These are phyloP conservation scores for Erinaceus europaeus DNA, from an alignment of 2,113 vertebrate genomes.

Conservation along the genomic window DNA sequence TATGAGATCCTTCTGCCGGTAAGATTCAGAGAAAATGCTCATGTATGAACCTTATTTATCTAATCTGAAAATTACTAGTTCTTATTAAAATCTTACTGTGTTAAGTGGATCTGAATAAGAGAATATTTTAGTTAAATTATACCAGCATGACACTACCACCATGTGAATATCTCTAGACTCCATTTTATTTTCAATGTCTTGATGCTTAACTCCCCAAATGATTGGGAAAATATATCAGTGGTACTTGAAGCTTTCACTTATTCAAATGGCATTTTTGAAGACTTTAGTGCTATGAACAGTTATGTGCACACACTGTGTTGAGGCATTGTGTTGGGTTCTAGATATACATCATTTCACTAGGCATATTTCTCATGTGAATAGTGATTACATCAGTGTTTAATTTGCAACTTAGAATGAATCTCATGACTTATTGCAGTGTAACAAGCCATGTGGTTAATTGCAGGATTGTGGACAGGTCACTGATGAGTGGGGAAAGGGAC, in stretches of 20 bases:
- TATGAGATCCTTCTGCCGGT: not conserved
- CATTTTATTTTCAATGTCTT: not conserved
- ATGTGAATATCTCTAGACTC: not conserved
- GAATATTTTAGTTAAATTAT: no score
- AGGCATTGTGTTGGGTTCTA: not conserved
- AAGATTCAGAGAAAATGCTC: not conserved
- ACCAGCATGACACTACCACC: not conserved
- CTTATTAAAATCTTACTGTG: not conserved
- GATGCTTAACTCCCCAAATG: not conserved
- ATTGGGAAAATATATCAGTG: not conserved
- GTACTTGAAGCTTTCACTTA: not conserved
- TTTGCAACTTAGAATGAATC: not conserved
- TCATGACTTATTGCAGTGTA: not conserved
- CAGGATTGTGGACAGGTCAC: not conserved
- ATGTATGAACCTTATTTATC: not conserved
- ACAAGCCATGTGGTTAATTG: not conserved
- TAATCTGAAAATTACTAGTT: not conserved
- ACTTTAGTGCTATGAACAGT: not conserved
- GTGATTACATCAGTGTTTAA: not conserved
- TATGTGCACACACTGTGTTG: rapidly evolving
- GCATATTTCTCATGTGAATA: not conserved
- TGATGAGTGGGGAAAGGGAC: rapidly evolving
- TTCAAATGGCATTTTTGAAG: not conserved
- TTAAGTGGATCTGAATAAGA: not conserved
- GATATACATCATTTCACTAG: not conserved